Percentiles rank a stretch among this genome's conserved stretches.
phyloP scores from a whole-genome alignment of 2,797 vertebrate genomes.

The Tympanoctomys barrerae region DNA sequence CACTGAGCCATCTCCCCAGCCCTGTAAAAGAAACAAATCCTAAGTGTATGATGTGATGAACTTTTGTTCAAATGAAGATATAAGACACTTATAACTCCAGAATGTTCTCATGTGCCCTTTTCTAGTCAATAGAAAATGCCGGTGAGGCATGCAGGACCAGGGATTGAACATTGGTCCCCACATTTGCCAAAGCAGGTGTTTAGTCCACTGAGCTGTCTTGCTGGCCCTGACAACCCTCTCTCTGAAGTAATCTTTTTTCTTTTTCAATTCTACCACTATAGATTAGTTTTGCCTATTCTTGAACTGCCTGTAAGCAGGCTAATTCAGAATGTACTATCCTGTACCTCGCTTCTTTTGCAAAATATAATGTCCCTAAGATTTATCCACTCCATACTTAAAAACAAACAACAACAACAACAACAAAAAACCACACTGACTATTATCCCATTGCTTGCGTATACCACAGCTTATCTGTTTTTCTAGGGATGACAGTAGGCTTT shows the following conservation, averaged over 20 bases:
- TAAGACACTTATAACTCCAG: neutral
- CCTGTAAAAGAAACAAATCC: too few species aligned
- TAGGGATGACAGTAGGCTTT: neutral
- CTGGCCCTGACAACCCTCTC: neutral
- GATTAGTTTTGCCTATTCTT: slow-evolving; percentile 46
- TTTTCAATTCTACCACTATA: neutral
- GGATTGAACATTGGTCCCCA: too few species aligned
- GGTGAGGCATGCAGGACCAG: too few species aligned
- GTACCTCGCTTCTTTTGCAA: neutral
- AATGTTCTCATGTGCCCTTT: neutral
- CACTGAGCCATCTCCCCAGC: too few species aligned
- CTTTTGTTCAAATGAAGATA: slow-evolving; percentile 11
- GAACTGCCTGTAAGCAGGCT: neutral
- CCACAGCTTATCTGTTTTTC: neutral
- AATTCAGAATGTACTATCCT: neutral
- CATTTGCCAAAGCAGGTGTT: too few species aligned
- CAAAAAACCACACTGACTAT: neutral
- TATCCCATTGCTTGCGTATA: neutral
- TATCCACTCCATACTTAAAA: neutral
- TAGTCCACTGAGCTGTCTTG: too few species aligned
- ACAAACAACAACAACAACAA: neutral
- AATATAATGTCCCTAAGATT: neutral
- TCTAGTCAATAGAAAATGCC: neutral
- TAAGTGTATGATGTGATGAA: neutral
- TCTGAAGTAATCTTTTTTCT: neutral